Percentiles rank a stretch among this genome's conserved stretches.
phyloP scores from a whole-genome alignment of 2,113 vertebrate genomes.

The Ailuropoda melanoleuca region DNA sequence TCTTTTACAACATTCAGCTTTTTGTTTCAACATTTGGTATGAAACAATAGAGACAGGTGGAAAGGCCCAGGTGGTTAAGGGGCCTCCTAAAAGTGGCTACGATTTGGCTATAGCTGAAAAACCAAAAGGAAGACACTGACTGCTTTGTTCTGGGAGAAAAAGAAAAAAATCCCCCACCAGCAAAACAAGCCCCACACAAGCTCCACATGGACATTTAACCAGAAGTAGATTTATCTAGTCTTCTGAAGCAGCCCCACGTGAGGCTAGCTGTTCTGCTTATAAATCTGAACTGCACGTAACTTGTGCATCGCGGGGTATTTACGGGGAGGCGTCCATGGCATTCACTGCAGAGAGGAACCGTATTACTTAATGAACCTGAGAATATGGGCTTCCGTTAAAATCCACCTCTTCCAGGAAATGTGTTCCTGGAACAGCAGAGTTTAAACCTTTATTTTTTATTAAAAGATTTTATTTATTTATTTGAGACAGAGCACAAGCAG shows the following conservation, averaged over 20 bases:
- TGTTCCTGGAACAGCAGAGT: not conserved
- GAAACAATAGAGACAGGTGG: not conserved
- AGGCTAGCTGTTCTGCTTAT: conserved; percentile 21
- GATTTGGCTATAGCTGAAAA: not conserved
- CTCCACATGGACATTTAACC: not conserved
- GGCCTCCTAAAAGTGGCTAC: not conserved
- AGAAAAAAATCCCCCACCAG: not conserved
- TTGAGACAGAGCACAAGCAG: not conserved
- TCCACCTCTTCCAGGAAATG: not conserved
- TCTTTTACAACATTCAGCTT: not conserved
- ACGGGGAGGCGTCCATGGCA: not conserved
- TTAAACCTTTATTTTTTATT: not conserved
- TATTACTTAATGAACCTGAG: conserved; percentile 16
- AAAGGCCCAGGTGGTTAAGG: not conserved
- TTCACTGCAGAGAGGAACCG: not conserved
- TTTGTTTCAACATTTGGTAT: too few species aligned
- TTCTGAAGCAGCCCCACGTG: not conserved
- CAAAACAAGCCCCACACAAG: not conserved
- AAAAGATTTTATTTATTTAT: not conserved
- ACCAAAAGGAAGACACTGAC: not conserved
- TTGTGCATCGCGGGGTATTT: not conserved
- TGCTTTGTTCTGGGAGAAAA: conserved; percentile 43
- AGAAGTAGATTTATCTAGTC: not conserved
- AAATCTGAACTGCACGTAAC: conserved; percentile 51
- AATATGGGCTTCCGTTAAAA: not conserved